These are phyloP conservation scores for Pinna nobilis DNA, from an alignment of 1,140 invertebrate species.

Conservation along the genomic window DNA sequence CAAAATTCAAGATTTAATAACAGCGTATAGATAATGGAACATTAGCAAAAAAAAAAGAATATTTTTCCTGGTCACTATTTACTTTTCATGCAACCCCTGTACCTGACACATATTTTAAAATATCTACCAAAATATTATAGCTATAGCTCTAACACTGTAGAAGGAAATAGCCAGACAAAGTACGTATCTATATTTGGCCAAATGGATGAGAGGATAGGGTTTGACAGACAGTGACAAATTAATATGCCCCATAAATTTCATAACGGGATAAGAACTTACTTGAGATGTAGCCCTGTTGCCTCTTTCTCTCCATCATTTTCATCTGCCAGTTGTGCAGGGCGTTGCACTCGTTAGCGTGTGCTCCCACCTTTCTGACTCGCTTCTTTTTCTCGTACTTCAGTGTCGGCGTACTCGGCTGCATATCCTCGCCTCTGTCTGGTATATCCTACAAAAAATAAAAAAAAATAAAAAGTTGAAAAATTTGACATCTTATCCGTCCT, in stretches of 20 bases:
- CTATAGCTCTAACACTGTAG: too few species aligned
- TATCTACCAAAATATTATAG: too few species aligned
- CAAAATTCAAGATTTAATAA: too few species aligned
- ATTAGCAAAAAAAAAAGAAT: neutral
- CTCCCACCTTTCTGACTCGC: conserved; percentile 19
- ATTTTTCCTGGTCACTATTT: neutral
- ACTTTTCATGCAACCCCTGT: neutral
- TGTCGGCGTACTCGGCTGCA: conserved; percentile 47
- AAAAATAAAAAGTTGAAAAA: neutral
- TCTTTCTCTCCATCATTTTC: conserved; percentile 71
- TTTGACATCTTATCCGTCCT: too few species aligned
- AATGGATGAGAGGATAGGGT: too few species aligned
- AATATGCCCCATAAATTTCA: neutral
- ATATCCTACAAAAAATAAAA: conserved; percentile 48
- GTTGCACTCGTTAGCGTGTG: conserved; percentile 59
- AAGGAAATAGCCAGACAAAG: too few species aligned
- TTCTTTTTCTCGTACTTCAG: conserved; percentile 69
- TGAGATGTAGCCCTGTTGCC: conserved; percentile 72
- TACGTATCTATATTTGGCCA: too few species aligned
- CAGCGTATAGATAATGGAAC: neutral
- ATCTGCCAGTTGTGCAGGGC: conserved; percentile 72
- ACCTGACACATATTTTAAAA: neutral
- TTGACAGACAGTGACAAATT: neutral
- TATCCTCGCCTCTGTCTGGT: conserved; percentile 35
- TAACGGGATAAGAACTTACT: conserved; percentile 54